These are phyloP conservation scores for Ephialtes manifestator DNA, from an alignment of 2,888 invertebrate species.

Conservation along the genomic window DNA sequence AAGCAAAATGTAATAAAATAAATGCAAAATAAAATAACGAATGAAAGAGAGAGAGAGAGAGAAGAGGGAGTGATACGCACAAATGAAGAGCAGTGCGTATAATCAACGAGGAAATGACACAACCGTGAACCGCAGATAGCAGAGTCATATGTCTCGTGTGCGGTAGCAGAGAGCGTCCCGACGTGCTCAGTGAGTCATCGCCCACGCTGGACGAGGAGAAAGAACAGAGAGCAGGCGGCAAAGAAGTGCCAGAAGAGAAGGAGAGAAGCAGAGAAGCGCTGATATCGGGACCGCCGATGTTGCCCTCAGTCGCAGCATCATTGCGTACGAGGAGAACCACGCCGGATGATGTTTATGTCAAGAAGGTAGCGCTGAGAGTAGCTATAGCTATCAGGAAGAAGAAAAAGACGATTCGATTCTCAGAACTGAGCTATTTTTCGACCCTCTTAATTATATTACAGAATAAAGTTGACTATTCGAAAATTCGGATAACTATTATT, in stretches of 20 bases:
- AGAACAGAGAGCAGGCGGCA: neutral
- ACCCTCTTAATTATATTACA: too few species aligned
- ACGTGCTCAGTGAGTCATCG: slow-evolving; percentile 51
- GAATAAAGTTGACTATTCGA: too few species aligned
- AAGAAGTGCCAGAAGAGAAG: neutral
- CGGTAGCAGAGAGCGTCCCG: slow-evolving; percentile 20
- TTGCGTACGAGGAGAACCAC: slow-evolving; percentile 6
- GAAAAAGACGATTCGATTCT: neutral
- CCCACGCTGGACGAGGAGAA: slow-evolving; percentile 35
- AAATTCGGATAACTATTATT: too few species aligned
- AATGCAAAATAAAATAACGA: neutral
- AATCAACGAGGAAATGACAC: slow-evolving; percentile 71
- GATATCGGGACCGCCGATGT: slow-evolving; percentile 6
- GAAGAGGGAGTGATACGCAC: neutral
- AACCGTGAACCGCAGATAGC: slow-evolving; percentile 66
- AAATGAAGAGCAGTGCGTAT: slow-evolving; percentile 17
- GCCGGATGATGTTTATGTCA: neutral
- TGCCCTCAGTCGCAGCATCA: neutral
- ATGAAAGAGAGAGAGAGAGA: neutral
- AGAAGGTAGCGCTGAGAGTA: neutral
- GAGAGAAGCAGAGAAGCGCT: neutral
- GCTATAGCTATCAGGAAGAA: neutral
- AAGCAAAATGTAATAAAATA: too few species aligned
- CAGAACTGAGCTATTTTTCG: neutral
- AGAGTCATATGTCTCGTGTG: slow-evolving; percentile 32